These are phyloP conservation scores for Rotaria sp. DNA, from an alignment of 2,888 invertebrate species.

Conservation along the genomic window DNA sequence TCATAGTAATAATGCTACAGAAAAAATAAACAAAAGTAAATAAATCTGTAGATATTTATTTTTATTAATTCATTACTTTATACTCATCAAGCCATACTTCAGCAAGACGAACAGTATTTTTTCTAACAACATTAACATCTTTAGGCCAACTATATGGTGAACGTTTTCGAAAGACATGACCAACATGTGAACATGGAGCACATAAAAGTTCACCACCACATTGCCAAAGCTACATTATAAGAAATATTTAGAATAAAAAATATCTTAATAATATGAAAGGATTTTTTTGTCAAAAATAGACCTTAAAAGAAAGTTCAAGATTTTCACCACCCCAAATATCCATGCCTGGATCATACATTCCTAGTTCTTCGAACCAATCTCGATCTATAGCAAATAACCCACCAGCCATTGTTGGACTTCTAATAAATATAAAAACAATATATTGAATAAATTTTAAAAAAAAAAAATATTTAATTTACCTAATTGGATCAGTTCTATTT, in stretches of 20 bases:
- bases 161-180: conserved; percentile 94
- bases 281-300: conserved; percentile 61
- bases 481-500: conserved; percentile 44
- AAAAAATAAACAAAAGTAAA: background rate
- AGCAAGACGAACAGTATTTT: conserved; percentile 89
- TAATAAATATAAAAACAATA: conserved; percentile 56
- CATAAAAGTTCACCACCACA: conserved; percentile 96
- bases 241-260: background rate
- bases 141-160: conserved; percentile 96
- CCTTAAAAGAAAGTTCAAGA: conserved; percentile 88
- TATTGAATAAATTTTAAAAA: conserved; percentile 45
- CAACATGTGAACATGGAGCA: conserved; percentile 95
- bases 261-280: background rate
- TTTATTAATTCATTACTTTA: background rate
- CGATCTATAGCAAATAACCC: conserved; percentile 92
- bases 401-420: conserved; percentile 86
- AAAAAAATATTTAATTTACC: conserved; percentile 49
- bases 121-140: conserved; percentile 89
- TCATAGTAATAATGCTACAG: conserved; percentile 83
- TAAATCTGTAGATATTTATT: background rate
- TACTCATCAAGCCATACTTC: conserved; percentile 66
- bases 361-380: conserved; percentile 82
- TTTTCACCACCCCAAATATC: conserved; percentile 99
- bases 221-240: conserved; percentile 69
- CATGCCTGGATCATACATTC: conserved; percentile 95